Base-by-base conservation (phyloP, 2,113 vertebrate species). In the Malurus alboscapulatus region DNA sequence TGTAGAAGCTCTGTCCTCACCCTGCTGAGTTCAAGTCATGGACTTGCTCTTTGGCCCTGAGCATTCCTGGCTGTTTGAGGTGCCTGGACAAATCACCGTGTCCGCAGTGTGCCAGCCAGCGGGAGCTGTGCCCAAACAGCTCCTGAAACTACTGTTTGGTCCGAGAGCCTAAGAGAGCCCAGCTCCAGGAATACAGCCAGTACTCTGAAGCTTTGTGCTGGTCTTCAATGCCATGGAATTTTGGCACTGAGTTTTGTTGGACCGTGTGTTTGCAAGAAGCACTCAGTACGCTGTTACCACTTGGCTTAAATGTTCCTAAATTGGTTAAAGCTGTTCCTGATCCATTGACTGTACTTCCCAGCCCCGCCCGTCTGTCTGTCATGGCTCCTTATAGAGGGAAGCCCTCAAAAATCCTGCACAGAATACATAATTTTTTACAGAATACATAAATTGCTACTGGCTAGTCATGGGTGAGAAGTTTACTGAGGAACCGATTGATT, bases 301-400 rank as follows among this genome's bases (percentile, higher is more conserved):
- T 95, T 92, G 95, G 95, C 92, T 95, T 80, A n/a, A 40, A 66
- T 19, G 51, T 36, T 34, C 54, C 73, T 87, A 96, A 92, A 96
- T 90, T 94, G 92, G 90, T 96, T 95, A 96, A 96, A 97, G 90
- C 90, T 96, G 94, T 34, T 97, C 87, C 87, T 59, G 48, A 87
- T 93, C 72, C 82, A 78, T 36, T 87, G 84, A 94, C 72, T 81
- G 79, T 7, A 74, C 30, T 88, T 84, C 86, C 66, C 92, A 95
- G 82, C 45, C 48, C 51, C 0, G 32, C 69, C 93, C 63, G 88
- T 90, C 88, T 86, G 91, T 57, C 76, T 84, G 36, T 58, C 79
- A 53, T 30, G 69, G 48, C 38, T 72, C 57, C 53, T 58, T 34
- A 50, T 0, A 32, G 68, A 81, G 24, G 25, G 68, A 77, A 57